Evolutionary conservation across 2,113 vertebrate species (phyloP).

Genomic region (Fulica atra): DNA sequence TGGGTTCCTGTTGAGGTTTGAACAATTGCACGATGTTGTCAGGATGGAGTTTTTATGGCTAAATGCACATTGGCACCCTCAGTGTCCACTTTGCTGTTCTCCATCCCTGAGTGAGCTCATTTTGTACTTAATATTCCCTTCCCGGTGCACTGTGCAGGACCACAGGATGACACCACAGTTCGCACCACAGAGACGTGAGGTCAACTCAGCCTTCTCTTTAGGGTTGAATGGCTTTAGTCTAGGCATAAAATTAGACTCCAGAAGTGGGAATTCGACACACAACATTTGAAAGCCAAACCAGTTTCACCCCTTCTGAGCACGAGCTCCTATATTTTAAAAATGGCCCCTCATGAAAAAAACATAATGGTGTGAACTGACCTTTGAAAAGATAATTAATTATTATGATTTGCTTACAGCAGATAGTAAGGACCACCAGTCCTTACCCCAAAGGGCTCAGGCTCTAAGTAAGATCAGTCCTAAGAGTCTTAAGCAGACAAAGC

Average conservation of each 20-base stretch:
- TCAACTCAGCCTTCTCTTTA: background rate
- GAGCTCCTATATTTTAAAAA: background rate
- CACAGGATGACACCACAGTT: background rate
- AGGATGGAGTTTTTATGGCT: background rate
- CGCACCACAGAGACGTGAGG: background rate
- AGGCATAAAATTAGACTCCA: background rate
- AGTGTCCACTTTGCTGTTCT: background rate
- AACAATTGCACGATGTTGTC: background rate
- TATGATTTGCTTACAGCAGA: background rate
- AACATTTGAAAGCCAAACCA: constrained; percentile 4
- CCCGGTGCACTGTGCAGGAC: background rate
- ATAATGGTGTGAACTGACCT: background rate
- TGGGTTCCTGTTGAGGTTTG: background rate
- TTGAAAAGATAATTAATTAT: background rate
- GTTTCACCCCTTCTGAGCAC: background rate
- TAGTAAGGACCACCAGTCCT: background rate
- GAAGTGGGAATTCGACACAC: background rate
- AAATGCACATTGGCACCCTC: background rate
- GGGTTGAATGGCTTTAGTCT: background rate
- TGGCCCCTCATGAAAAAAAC: background rate
- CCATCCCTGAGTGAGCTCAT: background rate
- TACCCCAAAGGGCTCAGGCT: background rate
- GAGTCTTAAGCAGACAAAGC: background rate
- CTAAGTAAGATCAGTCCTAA: background rate
- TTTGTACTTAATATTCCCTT: background rate